Evolutionary conservation across 1,140 invertebrate species (phyloP), one percentile per base, ranked within the genome.

Genomic region (Ditylenchus dipsaci): DNA sequence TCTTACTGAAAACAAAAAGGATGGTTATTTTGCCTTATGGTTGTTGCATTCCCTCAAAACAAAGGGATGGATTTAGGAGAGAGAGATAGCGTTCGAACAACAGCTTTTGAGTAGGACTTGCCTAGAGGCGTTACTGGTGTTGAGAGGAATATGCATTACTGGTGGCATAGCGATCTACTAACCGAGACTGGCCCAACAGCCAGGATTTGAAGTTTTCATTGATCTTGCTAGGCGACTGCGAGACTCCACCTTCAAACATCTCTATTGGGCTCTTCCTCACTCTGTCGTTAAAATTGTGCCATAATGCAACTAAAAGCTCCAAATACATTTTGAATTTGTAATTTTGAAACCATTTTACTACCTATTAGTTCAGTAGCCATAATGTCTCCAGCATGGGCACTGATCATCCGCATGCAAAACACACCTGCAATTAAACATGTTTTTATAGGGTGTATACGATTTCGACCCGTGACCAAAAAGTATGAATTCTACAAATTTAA

Each of bases 381-480:
- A 19, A 86, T 85, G 70, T 86, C 85, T 65, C 86, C 85, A 63
- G 86, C 84, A 76, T 86, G 86, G 68, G 85, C 85, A 45, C 76
- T 79, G 73, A 43, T 85, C 83, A 76, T 76, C 47, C 75, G 58
- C 75, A 76, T 78, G 49, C 75, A 76, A 69, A 86, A 85, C 29
- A 86, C 85, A 11, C n/a, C n/a, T n/a, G n/a, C n/a, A n/a, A n/a
- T n/a, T n/a, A n/a, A n/a, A n/a, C n/a, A n/a, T n/a, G n/a, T n/a
- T n/a, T n/a, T n/a, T n/a, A n/a, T n/a, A n/a, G n/a, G n/a, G n/a
- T n/a, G n/a, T n/a, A n/a, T n/a, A n/a, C n/a, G n/a, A n/a, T n/a
- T n/a, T n/a, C n/a, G n/a, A n/a, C n/a, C n/a, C n/a, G n/a, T n/a
- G n/a, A n/a, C n/a, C n/a, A n/a, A n/a, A n/a, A n/a, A n/a, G n/a